Conservation (phyloP, 2,113 vertebrate species). For the Variabilichromis moorii region DNA sequence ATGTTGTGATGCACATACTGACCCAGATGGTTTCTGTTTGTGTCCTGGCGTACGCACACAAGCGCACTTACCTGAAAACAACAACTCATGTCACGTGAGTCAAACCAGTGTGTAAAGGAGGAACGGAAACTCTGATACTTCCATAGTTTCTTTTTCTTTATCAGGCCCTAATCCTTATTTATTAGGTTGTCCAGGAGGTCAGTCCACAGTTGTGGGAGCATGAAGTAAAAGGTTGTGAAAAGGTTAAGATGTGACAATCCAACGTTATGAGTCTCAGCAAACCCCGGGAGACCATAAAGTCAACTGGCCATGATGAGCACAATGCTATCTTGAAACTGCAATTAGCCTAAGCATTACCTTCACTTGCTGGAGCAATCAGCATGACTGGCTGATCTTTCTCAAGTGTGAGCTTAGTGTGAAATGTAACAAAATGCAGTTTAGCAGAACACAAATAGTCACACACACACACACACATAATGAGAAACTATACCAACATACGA, state of each 20-base stretch:
- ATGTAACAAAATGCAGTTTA: constrained; percentile 4
- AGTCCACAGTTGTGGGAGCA: not conserved
- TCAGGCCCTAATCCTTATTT: not conserved
- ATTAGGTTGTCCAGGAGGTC: not conserved
- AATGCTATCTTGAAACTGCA: constrained; percentile 42
- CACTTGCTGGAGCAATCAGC: constrained; percentile 37
- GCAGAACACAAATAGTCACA: not conserved
- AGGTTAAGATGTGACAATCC: constrained; percentile 18
- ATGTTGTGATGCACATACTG: not conserved
- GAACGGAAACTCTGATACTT: not conserved
- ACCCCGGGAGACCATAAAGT: constrained; percentile 37
- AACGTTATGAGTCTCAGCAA: constrained; percentile 37
- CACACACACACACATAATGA: not conserved
- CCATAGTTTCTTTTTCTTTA: constrained; percentile 13
- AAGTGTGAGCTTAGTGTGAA: constrained; percentile 23
- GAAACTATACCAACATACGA: not conserved
- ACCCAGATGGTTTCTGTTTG: constrained; percentile 6
- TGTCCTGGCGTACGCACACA: not conserved
- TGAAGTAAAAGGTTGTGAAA: not conserved
- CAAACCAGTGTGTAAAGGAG: not conserved
- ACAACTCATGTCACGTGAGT: not conserved
- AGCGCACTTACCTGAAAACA: not conserved
- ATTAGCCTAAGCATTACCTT: constrained; percentile 44
- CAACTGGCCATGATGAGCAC: constrained; percentile 38
- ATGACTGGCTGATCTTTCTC: constrained; percentile 2